phyloP scores from a whole-genome alignment of 2,113 vertebrate genomes.

The Apeltes quadracus region DNA sequence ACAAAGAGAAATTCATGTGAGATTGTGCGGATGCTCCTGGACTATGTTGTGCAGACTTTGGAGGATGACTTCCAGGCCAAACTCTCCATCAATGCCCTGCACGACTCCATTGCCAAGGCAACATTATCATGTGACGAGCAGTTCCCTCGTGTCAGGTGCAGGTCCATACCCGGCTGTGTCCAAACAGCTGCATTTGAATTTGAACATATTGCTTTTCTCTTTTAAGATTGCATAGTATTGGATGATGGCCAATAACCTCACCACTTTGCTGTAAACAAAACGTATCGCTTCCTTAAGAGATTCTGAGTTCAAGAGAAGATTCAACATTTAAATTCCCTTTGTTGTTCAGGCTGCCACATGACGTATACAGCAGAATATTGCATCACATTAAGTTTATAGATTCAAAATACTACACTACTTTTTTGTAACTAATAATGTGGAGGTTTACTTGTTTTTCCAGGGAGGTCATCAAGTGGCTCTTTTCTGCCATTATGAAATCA shows the following conservation, averaged over 20 bases:
- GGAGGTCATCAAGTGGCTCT: conserved; percentile 89
- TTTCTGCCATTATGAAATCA: conserved; percentile 79
- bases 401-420: neutral
- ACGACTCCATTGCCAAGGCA: conserved; percentile 84
- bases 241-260: neutral
- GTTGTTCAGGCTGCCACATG: neutral
- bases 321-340: neutral
- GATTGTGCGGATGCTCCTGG: conserved; percentile 84
- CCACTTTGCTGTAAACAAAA: neutral
- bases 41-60: conserved; percentile 90
- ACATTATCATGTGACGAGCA: conserved; percentile 86
- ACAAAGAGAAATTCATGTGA: conserved; percentile 51
- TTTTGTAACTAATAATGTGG: neutral
- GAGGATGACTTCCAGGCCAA: conserved; percentile 89
- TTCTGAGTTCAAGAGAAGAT: neutral
- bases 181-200: neutral
- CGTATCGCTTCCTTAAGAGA: neutral
- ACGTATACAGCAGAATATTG: neutral
- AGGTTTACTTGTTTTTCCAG: conserved; percentile 70
- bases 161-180: neutral
- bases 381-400: neutral
- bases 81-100: conserved; percentile 71
- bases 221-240: neutral
- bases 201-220: neutral
- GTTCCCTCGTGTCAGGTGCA: conserved; percentile 86